A percentile compares a stretch with the other conserved stretches of the same genome.
Evolutionary conservation across 2,888 invertebrate genomes (phyloP).

Genomic region (Mesoligia furuncula): DNA sequence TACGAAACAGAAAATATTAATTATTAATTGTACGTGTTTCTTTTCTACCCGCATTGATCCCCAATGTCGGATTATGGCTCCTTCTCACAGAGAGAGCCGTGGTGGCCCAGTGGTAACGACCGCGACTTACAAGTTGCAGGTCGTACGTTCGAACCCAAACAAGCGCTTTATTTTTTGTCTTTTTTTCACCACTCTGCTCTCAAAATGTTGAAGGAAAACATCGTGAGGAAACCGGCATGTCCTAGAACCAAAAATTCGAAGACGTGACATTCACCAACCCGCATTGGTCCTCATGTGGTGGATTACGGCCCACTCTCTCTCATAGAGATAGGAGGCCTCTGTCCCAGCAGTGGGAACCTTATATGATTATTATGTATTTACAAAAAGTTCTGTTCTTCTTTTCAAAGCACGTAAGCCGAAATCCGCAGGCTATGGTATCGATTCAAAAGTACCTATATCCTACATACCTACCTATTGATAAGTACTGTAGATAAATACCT

Average conservation of each 20-base stretch:
- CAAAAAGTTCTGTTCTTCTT: too few species aligned
- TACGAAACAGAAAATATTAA: not conserved
- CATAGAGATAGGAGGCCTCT: not conserved
- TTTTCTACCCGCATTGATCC: not conserved
- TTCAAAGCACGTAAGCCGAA: too few species aligned
- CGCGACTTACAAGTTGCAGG: not conserved
- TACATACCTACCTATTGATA: not conserved
- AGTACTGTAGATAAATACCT: not conserved
- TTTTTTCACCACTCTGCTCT: too few species aligned
- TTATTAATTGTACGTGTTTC: not conserved
- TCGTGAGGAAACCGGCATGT: not conserved
- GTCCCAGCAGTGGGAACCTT: not conserved
- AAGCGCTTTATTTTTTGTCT: too few species aligned
- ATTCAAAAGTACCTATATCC: not conserved
- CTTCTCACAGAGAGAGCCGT: not conserved
- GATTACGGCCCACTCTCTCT: not conserved
- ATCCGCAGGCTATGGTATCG: not conserved
- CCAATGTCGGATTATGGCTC: not conserved
- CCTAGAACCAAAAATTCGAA: not conserved
- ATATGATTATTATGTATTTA: not conserved
- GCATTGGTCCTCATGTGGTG: not conserved
- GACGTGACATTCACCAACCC: too few species aligned
- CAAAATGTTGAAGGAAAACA: not conserved
- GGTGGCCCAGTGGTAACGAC: too few species aligned
- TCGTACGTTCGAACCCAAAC: not conserved